phyloP scores from a whole-genome alignment of 2,797 vertebrate species.

The Pseudochirops corinnae region DNA sequence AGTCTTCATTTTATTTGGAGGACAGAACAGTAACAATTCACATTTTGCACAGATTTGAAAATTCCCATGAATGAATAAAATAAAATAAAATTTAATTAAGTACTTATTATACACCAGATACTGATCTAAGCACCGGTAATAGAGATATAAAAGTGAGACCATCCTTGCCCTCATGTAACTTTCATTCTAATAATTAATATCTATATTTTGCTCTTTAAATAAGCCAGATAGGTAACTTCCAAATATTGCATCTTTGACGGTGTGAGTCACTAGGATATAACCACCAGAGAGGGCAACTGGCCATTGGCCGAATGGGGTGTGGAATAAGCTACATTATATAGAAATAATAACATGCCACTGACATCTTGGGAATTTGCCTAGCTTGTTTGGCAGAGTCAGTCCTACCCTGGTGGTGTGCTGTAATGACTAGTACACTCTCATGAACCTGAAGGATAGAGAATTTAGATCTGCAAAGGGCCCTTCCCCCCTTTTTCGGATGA shows the following conservation, averaged over 20 bases:
- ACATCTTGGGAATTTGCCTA: background rate
- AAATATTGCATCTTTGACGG: background rate
- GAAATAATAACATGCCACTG: background rate
- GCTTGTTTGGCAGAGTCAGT: background rate
- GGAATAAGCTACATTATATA: slow-evolving; percentile 14
- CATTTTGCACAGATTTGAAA: background rate
- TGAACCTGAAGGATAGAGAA: background rate
- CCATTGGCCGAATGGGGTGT: background rate
- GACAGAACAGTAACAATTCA: background rate
- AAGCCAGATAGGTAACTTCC: background rate
- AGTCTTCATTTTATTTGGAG: background rate
- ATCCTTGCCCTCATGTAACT: background rate
- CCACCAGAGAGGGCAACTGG: background rate
- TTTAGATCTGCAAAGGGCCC: background rate
- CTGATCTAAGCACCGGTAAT: background rate
- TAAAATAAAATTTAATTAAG: background rate
- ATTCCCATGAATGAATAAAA: background rate
- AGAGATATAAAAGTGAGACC: background rate
- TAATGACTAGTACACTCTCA: background rate
- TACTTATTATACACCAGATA: background rate
- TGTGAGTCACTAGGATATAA: background rate
- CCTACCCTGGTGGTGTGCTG: background rate
- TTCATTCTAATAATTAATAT: background rate
- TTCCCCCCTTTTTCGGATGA: background rate
- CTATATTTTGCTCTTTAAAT: background rate